These are phyloP conservation scores for Netelia fuscicornis DNA, from an alignment of 2,888 invertebrate genomes.

Conservation along the genomic window DNA sequence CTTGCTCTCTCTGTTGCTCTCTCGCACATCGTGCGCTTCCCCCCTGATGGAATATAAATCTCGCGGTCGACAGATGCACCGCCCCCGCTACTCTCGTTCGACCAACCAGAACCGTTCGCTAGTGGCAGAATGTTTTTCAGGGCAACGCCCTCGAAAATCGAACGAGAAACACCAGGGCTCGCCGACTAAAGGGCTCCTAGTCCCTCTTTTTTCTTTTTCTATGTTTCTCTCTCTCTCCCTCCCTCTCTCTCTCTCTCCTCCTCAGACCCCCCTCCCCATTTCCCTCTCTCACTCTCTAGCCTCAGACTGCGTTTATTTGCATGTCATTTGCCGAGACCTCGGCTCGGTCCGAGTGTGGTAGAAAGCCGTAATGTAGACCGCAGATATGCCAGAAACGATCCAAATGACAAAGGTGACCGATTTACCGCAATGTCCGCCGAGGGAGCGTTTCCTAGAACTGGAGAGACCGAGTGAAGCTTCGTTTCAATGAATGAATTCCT, in stretches of 20 bases:
- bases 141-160: slow-evolving; percentile 81
- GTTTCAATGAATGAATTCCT: neutral
- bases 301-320: slow-evolving; percentile 15
- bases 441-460: neutral
- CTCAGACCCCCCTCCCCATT: neutral
- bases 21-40: neutral
- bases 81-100: slow-evolving; percentile 80
- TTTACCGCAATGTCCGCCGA: slow-evolving; percentile 4
- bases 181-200: slow-evolving; percentile 66
- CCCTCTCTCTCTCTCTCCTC: neutral
- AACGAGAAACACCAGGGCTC: slow-evolving; percentile 2
- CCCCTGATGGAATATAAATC: slow-evolving; percentile 80
- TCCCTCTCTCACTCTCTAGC: neutral
- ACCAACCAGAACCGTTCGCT: slow-evolving; percentile 79
- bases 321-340: neutral
- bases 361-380: neutral
- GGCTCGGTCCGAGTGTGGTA: neutral
- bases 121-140: slow-evolving; percentile 80
- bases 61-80: slow-evolving; percentile 82
- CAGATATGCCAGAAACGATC: neutral
- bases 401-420: slow-evolving; percentile 1
- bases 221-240: neutral
- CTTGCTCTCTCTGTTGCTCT: no score
- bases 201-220: neutral
- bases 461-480: neutral